Evolutionary conservation across 2,113 vertebrate species (phyloP).

Genomic region (Alligator mississippiensis): DNA sequence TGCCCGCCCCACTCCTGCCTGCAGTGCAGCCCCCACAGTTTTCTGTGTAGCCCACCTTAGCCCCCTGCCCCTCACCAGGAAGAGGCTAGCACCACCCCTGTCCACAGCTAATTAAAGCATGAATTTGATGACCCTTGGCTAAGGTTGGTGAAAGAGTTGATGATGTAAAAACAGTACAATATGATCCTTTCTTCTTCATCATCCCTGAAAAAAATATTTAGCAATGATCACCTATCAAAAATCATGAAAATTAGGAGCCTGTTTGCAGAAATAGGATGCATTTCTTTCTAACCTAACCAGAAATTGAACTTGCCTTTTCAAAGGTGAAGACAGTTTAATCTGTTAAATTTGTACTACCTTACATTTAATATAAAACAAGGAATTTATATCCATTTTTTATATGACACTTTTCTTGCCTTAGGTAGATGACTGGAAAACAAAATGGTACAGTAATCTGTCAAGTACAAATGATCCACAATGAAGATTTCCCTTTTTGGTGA

Average conservation of each 20-base stretch:
- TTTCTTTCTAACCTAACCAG: background rate
- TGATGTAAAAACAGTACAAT: background rate
- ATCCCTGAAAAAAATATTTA: background rate
- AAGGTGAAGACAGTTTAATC: background rate
- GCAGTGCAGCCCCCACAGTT: too few relatives aligned
- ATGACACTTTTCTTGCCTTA: background rate
- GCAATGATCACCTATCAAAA: background rate
- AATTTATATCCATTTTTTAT: background rate
- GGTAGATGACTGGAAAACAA: background rate
- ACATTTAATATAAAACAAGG: background rate
- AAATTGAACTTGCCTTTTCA: background rate
- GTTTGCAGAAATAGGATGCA: background rate
- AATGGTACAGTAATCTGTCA: background rate
- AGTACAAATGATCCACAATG: background rate
- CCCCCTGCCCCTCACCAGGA: too few relatives aligned
- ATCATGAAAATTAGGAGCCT: background rate
- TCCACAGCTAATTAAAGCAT: background rate
- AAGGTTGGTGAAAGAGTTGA: background rate
- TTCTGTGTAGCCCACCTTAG: too few relatives aligned
- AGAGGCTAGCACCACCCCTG: background rate
- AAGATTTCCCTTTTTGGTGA: background rate
- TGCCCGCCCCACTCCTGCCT: too few relatives aligned
- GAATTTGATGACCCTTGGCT: background rate
- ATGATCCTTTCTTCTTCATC: background rate
- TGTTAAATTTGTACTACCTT: slow-evolving; percentile 2